These are phyloP conservation scores for Spatulosminthurus flaviceps DNA, from an alignment of 2,888 invertebrate species.

Conservation along the genomic window DNA sequence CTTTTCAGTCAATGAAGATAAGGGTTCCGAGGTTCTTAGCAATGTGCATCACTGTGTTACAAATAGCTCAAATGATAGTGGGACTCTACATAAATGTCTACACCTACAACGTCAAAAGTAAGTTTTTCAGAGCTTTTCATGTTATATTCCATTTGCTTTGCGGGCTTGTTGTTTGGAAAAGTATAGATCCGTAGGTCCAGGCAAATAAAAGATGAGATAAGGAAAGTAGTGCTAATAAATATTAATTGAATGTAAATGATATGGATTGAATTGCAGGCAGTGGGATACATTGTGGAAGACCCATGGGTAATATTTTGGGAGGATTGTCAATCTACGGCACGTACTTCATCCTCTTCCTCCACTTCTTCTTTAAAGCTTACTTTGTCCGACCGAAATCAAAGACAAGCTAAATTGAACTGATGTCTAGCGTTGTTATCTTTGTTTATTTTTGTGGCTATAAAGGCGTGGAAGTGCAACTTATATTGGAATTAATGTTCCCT, in stretches of 20 bases:
- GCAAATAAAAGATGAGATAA: too few species aligned
- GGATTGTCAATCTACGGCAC: slow-evolving; percentile 44
- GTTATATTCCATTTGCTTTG: too few species aligned
- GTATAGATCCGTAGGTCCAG: too few species aligned
- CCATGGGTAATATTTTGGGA: slow-evolving; percentile 38
- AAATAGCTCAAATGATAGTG: slow-evolving; percentile 62
- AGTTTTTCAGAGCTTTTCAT: slow-evolving; percentile 29
- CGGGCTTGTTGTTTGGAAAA: too few species aligned
- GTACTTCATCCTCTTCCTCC: slow-evolving; percentile 44
- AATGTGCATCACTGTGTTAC: slow-evolving; percentile 60
- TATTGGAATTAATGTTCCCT: too few species aligned
- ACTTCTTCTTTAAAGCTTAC: slow-evolving; percentile 47
- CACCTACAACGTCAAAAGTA: slow-evolving; percentile 59
- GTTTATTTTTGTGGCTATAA: too few species aligned
- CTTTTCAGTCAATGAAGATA: slow-evolving; percentile 55
- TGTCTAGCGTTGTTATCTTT: too few species aligned
- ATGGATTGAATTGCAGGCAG: slow-evolving; percentile 13
- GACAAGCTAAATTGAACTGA: too few species aligned
- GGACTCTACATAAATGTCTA: slow-evolving; percentile 62
- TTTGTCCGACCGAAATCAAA: slow-evolving; percentile 33
- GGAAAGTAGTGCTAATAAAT: too few species aligned
- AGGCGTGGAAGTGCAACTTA: too few species aligned
- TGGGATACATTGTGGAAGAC: slow-evolving; percentile 22
- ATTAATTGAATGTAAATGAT: not conserved
- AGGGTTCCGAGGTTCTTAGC: slow-evolving; percentile 58